These are phyloP conservation scores for Odontophorus gujanensis DNA, from an alignment of 2,113 vertebrate species.

Conservation along the genomic window DNA sequence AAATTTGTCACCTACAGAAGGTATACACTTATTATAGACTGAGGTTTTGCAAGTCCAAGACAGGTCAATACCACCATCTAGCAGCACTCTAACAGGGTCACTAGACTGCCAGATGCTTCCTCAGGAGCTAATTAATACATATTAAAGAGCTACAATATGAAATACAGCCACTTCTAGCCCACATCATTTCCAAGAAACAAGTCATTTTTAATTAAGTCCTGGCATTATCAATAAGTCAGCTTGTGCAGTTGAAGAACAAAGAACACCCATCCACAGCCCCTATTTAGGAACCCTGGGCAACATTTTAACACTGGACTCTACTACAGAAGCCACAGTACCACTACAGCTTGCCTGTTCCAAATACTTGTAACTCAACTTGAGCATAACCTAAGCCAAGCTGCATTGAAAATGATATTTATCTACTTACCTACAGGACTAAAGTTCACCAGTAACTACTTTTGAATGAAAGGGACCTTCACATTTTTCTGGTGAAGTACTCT, in stretches of 20 bases:
- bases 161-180: background rate
- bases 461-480: background rate
- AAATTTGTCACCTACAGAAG: background rate
- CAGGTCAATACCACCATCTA: background rate
- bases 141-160: background rate
- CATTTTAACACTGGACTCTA: background rate
- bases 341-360: background rate
- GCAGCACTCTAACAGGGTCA: background rate
- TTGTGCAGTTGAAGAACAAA: background rate
- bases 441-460: background rate
- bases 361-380: background rate
- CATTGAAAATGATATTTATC: background rate
- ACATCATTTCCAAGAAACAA: background rate
- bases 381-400: background rate
- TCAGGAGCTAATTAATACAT: background rate
- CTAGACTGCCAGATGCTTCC: background rate
- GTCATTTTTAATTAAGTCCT: background rate
- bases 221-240: fast-evolving
- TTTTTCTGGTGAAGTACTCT: background rate
- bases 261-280: fast-evolving
- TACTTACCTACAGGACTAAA: background rate
- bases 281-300: background rate
- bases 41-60: background rate
- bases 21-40: background rate
- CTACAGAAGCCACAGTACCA: background rate